Base-by-base conservation (phyloP, 2,113 vertebrate species). In the Eonycteris spelaea region DNA sequence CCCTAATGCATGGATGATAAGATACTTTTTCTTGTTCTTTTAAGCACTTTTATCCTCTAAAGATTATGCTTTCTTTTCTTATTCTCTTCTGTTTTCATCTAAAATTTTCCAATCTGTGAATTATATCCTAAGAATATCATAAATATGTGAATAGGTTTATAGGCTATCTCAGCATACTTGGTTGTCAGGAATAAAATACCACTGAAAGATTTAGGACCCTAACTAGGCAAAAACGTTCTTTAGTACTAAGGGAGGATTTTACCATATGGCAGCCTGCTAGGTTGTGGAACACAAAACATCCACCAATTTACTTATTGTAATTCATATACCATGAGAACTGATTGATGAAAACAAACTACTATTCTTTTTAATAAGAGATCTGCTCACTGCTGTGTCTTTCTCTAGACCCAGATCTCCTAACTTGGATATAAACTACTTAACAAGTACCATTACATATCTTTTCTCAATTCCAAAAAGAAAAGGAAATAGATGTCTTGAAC, bases 81-180 rank as follows among this genome's bases (percentile, higher is more conserved):
- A 7, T 21, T 57, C 51, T 91, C 55, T 61, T 96, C 40, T 94
- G 71, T 94, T 95, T 95, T 91, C 80, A 90, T 85, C 94, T 89
- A 90, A 94, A 94, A 85, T 30, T 89, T 96, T 96, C 84, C 48
- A 94, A 67, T 87, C 74, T 94, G 84, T 95, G 87, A 95, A 95
- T 95, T 97, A 92, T 95, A 79, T 65, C 79, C 87, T 95, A 79
- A 84, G 82, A 95, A 86, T 96, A 87, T 94, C 8, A 26, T 97
- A 96, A 97, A 97, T 93, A 95, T 96, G 92, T 95, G 96, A 95
- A 97, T 91, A 90, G 70, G 55, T 51, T 92, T 95, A 71, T 71
- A 96, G 90, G 94, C 73, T 84, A 48, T 89, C 63, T 97, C 87
- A 94, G 92, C 80, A 92, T 84, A 86, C 94, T 95, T 30, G 16